Evolutionary conservation across 2,888 invertebrate genomes (phyloP).

Genomic region (Pogonocherus hispidulus): DNA sequence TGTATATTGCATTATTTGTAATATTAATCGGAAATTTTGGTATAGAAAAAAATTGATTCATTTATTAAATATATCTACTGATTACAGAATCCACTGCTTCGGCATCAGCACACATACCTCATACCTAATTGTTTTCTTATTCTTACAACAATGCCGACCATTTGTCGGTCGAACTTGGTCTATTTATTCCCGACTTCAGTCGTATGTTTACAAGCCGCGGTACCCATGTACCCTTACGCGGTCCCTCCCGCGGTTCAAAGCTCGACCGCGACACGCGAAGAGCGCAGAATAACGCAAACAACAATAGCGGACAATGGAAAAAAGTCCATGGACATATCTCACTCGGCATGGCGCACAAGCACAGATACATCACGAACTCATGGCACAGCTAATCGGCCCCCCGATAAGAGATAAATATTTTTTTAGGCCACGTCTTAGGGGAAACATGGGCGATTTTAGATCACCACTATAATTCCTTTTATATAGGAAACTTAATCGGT

Average conservation of each 20-base stretch:
- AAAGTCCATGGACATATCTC: constrained; percentile 52
- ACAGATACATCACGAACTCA: constrained; percentile 44
- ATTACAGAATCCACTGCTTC: neutral
- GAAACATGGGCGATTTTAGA: neutral
- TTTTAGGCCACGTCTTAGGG: neutral
- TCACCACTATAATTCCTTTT: no score
- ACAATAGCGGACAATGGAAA: constrained; percentile 45
- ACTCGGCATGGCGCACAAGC: constrained; percentile 51
- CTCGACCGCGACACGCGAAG: constrained; percentile 54
- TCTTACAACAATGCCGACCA: constrained; percentile 35
- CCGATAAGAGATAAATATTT: constrained; percentile 51
- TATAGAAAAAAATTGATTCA: no score
- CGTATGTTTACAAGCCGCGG: constrained; percentile 36
- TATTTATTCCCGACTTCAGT: constrained; percentile 35
- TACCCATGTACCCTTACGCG: constrained; percentile 44
- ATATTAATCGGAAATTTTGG: no score
- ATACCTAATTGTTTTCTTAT: constrained; percentile 20
- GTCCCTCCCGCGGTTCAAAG: constrained; percentile 51
- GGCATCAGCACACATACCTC: constrained; percentile 10
- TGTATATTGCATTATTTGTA: no score
- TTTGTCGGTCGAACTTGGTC: constrained; percentile 34
- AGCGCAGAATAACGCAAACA: constrained; percentile 47
- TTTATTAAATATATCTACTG: no score
- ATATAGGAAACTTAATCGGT: no score
- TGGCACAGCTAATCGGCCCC: constrained; percentile 48